Conservation (phyloP, 2,888 invertebrate genomes). For the Xylophagus ater region DNA sequence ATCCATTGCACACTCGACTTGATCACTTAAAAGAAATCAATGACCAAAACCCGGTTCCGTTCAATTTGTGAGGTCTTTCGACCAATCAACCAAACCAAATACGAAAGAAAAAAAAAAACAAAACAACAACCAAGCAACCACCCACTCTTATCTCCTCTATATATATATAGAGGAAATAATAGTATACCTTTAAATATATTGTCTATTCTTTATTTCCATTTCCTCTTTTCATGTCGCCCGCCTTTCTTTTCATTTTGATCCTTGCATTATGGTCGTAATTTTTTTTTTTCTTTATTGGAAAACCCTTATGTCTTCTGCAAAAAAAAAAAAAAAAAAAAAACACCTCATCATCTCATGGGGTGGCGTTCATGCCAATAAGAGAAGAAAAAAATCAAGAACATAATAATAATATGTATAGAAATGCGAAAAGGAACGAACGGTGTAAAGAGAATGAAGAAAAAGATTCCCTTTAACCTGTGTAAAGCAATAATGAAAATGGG, state of each 20-base stretch:
- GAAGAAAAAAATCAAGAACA: slow-evolving; percentile 7
- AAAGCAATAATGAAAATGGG: too few relatives aligned
- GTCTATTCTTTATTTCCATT: too few relatives aligned
- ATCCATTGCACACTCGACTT: slow-evolving; percentile 23
- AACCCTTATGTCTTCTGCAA: too few relatives aligned
- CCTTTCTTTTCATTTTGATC: too few relatives aligned
- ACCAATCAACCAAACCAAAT: slow-evolving; percentile 12
- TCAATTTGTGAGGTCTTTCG: slow-evolving; percentile 11
- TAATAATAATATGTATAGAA: background rate
- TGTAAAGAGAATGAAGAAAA: slow-evolving; percentile 14
- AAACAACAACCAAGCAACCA: slow-evolving; percentile 4
- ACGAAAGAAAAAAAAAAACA: slow-evolving; percentile 3
- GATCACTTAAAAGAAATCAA: slow-evolving; percentile 23
- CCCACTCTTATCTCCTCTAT: slow-evolving; percentile 1
- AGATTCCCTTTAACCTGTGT: too few relatives aligned
- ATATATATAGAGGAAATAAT: too few relatives aligned
- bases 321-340: slow-evolving; percentile 8
- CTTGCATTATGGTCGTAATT: too few relatives aligned
- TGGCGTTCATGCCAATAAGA: slow-evolving; percentile 18
- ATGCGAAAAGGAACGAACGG: background rate
- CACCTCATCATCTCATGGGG: slow-evolving; percentile 19
- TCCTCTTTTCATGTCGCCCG: too few relatives aligned
- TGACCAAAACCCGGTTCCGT: slow-evolving; percentile 18
- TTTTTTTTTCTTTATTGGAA: too few relatives aligned
- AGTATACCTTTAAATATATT: too few relatives aligned